A percentile compares a stretch with the other conserved stretches of the same genome.
phyloP scores from a whole-genome alignment of 2,113 vertebrate species.

The Pica pica region DNA sequence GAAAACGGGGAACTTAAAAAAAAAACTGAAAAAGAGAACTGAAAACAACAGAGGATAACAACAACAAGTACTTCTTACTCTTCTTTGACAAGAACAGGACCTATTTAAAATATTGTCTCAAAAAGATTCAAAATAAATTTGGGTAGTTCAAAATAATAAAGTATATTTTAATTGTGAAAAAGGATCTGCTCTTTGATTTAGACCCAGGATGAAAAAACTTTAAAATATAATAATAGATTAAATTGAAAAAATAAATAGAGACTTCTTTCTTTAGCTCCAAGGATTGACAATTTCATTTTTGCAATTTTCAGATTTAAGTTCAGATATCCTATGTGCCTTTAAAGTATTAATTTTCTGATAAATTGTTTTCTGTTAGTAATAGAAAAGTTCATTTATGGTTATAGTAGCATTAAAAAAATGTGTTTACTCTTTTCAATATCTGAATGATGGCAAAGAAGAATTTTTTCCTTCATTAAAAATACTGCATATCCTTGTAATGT shows the following conservation, averaged over 20 bases:
- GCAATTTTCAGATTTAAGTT: neutral
- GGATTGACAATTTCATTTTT: neutral
- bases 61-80: too few relatives aligned
- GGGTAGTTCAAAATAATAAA: neutral
- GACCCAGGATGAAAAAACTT: neutral
- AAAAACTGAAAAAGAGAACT: neutral
- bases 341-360: neutral
- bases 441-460: neutral
- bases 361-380: neutral
- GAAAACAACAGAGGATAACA: neutral
- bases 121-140: neutral
- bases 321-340: neutral
- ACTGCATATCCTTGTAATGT: neutral
- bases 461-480: neutral
- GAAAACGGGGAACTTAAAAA: too few relatives aligned
- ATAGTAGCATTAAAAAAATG: neutral
- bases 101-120: neutral
- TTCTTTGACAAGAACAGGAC: neutral
- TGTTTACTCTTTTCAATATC: neutral
- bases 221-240: neutral
- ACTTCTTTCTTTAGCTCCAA: neutral
- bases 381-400: neutral
- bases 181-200: neutral
- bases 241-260: neutral
- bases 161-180: neutral